A percentile compares a stretch with the other conserved stretches of the same genome.
Conservation (phyloP, 2,113 vertebrate genomes). For the Scomber colias region DNA sequence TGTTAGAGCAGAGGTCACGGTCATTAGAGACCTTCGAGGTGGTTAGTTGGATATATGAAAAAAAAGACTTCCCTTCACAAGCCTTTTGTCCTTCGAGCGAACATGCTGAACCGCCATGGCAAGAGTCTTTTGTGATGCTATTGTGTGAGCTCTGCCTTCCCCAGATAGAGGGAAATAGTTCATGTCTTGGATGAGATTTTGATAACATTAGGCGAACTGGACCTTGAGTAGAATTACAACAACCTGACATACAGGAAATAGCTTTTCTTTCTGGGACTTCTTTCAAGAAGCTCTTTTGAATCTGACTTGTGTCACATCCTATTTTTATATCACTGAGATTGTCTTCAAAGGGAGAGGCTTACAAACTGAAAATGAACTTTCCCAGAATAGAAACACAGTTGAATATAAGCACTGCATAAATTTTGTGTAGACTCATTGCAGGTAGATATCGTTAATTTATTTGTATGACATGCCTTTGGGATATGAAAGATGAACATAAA, state of each 20-base stretch:
- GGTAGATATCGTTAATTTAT: constrained; percentile 60
- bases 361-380: constrained; percentile 13
- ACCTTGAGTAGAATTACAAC: background rate
- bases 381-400: constrained; percentile 43
- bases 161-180: background rate
- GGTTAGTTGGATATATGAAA: background rate
- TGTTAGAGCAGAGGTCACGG: background rate
- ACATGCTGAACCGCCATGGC: background rate
- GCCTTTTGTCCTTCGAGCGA: background rate
- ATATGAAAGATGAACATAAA: constrained; percentile 43
- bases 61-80: background rate
- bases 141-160: background rate
- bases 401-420: constrained; percentile 34
- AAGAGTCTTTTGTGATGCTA: background rate
- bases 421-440: constrained; percentile 39
- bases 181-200: background rate
- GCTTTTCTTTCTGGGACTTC: background rate
- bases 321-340: constrained; percentile 16
- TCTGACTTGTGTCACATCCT: constrained; percentile 22
- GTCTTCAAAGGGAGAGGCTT: constrained; percentile 13
- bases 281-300: constrained; percentile 23
- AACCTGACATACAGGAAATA: background rate
- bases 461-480: constrained; percentile 35
- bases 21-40: background rate
- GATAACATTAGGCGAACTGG: background rate